These are phyloP conservation scores for Melanotaenia parkinsoni DNA, from an alignment of 2,797 vertebrate species.

Conservation along the genomic window DNA sequence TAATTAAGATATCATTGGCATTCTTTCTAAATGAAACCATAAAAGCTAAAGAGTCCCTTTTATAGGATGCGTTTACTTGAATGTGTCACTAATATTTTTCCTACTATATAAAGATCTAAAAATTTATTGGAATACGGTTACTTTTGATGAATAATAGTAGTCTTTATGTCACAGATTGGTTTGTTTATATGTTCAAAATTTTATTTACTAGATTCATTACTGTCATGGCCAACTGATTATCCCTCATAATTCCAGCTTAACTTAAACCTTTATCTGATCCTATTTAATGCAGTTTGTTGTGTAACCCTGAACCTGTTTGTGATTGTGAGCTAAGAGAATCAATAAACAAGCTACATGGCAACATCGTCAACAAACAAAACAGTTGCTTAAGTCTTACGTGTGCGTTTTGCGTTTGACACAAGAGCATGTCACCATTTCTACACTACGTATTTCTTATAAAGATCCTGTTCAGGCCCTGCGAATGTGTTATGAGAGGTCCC, in stretches of 20 bases:
- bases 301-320: background rate
- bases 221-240: background rate
- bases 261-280: constrained; percentile 8
- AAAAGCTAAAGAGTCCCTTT: too few species aligned
- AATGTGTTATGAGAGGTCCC: constrained; percentile 70
- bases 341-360: constrained; percentile 14
- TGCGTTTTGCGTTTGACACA: constrained; percentile 32
- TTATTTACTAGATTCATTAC: background rate
- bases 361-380: constrained; percentile 6
- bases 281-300: constrained; percentile 13
- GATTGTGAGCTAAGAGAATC: constrained; percentile 1
- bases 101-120: background rate
- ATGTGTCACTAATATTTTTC: background rate
- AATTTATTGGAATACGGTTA: background rate
- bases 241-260: background rate
- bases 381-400: constrained; percentile 20
- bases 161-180: background rate
- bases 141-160: background rate
- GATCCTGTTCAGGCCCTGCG: constrained; percentile 60
- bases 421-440: constrained; percentile 22
- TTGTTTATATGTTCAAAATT: background rate
- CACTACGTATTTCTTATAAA: constrained; percentile 45
- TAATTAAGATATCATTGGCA: too few species aligned
- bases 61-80: too few species aligned
- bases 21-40: too few species aligned